phyloP scores from a whole-genome alignment of 2,888 invertebrate species.

The Gymnosoma rotundatum region DNA sequence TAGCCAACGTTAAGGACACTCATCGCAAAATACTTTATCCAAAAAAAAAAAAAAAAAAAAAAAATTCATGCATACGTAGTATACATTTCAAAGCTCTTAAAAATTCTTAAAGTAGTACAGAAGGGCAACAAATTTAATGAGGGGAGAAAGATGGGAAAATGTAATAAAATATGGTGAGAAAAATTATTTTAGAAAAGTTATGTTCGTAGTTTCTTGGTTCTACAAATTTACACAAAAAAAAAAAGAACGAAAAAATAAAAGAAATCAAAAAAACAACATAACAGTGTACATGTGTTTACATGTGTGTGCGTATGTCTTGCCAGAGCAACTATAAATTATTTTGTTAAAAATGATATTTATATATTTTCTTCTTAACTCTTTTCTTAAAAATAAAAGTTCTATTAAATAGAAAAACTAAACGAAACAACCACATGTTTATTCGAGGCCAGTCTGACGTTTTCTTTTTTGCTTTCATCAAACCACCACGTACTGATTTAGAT shows the following conservation, averaged over 20 bases:
- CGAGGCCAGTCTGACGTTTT: not conserved
- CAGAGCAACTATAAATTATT: conserved; percentile 43
- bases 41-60: not conserved
- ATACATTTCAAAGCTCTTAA: conserved; percentile 25
- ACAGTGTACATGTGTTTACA: not conserved
- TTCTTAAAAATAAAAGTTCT: conserved; percentile 24
- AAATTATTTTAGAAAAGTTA: conserved; percentile 23
- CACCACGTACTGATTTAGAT: conserved; percentile 40
- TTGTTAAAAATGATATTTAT: conserved; percentile 48
- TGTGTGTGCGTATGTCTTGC: too few species aligned
- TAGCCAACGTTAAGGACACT: conserved; percentile 53
- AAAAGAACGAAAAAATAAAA: not conserved
- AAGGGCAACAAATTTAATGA: not conserved
- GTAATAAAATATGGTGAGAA: conserved; percentile 29
- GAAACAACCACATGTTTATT: not conserved
- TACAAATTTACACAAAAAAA: too few species aligned
- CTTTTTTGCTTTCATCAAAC: not conserved
- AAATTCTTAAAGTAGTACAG: conserved; percentile 27
- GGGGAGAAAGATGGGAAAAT: not conserved
- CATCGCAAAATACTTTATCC: not conserved
- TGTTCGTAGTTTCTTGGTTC: not conserved
- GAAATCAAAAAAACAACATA: not conserved
- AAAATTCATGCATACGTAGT: too few species aligned
- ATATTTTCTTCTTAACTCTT: not conserved
- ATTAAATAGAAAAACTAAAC: not conserved